These are phyloP conservation scores for Drosophila maculinotata DNA, from an alignment of 2,888 invertebrate species.

Conservation along the genomic window DNA sequence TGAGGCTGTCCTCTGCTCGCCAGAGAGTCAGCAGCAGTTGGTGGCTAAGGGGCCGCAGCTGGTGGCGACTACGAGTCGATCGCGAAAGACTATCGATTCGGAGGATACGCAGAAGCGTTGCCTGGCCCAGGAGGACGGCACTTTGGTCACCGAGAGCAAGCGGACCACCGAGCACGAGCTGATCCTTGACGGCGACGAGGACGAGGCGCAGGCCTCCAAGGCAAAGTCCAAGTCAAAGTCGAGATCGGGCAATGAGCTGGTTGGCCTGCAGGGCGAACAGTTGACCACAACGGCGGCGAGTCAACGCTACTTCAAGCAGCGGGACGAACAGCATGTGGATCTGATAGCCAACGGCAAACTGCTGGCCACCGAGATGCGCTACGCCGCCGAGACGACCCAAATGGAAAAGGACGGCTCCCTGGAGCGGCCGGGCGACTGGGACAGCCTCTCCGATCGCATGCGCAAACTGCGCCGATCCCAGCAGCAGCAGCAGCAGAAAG, in stretches of 20 bases:
- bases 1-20: conserved; percentile 89
- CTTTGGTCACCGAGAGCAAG: conserved; percentile 93
- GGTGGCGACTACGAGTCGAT: conserved; percentile 91
- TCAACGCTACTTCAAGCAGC: conserved; percentile 89
- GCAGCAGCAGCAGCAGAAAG: conserved; percentile 85
- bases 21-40: conserved; percentile 88
- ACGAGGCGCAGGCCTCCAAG: conserved; percentile 85
- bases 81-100: conserved; percentile 93
- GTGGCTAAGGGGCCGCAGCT: conserved; percentile 90
- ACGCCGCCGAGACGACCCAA: conserved; percentile 93
- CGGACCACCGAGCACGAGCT: conserved; percentile 94
- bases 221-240: neutral
- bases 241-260: conserved; percentile 70
- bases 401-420: conserved; percentile 89
- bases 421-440: conserved; percentile 90
- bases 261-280: conserved; percentile 81
- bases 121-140: conserved; percentile 92
- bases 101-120: conserved; percentile 93
- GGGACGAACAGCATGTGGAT: conserved; percentile 93
- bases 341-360: conserved; percentile 93
- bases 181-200: conserved; percentile 89
- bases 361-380: conserved; percentile 92
- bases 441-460: conserved; percentile 91
- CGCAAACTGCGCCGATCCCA: conserved; percentile 87
- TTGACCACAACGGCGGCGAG: conserved; percentile 86